phyloP scores from a whole-genome alignment of 2,797 vertebrate genomes.

The Chaunax sp. region DNA sequence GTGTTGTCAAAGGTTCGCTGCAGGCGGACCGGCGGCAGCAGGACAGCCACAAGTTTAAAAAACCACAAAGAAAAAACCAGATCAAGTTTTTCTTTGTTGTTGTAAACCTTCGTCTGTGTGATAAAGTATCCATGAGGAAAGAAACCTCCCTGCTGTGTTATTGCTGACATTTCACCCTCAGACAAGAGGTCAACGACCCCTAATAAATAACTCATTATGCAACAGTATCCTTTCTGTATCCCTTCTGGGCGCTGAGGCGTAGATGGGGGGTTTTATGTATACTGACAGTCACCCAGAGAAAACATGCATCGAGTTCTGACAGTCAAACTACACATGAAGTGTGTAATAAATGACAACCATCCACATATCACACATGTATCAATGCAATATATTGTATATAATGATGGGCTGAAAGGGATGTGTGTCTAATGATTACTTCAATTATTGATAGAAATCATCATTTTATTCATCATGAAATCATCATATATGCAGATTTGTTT shows the following conservation, averaged over 20 bases:
- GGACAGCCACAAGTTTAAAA: slow-evolving; percentile 56
- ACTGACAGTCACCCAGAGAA: not conserved
- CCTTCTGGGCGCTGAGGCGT: not conserved
- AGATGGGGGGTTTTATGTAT: slow-evolving; percentile 21
- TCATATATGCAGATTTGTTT: too few relatives aligned
- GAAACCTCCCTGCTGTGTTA: slow-evolving; percentile 24
- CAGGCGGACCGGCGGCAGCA: slow-evolving; percentile 33
- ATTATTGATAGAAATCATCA: too few relatives aligned
- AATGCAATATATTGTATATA: too few relatives aligned
- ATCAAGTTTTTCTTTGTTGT: slow-evolving; percentile 20
- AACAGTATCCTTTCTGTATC: slow-evolving; percentile 40
- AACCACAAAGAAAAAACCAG: slow-evolving; percentile 43
- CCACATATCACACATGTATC: not conserved
- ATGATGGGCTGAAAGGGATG: too few relatives aligned
- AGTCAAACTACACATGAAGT: too few relatives aligned
- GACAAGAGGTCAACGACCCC: slow-evolving; percentile 63
- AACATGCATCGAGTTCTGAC: too few relatives aligned
- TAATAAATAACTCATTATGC: slow-evolving; percentile 66
- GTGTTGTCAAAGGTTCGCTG: slow-evolving; percentile 66
- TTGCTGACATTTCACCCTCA: slow-evolving; percentile 46
- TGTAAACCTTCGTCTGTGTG: slow-evolving; percentile 1
- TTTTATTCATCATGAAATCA: too few relatives aligned
- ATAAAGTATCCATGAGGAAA: not conserved
- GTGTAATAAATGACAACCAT: not conserved
- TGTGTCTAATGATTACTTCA: too few relatives aligned